phyloP scores from a whole-genome alignment of 2,113 vertebrate species.

The Laticauda laticaudata region DNA sequence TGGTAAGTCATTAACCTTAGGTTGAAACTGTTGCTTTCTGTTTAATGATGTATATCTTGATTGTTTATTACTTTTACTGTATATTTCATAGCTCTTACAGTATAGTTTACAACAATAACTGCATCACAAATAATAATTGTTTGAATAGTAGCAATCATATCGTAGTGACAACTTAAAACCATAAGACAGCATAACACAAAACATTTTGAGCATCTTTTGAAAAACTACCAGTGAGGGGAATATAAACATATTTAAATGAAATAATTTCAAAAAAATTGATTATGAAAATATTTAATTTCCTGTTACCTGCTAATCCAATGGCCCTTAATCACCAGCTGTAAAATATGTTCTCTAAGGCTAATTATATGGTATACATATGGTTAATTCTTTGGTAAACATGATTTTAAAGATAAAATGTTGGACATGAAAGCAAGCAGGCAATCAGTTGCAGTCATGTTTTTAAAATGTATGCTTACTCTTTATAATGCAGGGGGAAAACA shows the following conservation, averaged over 20 bases:
- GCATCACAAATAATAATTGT: background rate
- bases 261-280: background rate
- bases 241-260: background rate
- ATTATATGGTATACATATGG: background rate
- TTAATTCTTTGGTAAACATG: background rate
- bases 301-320: background rate
- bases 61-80: background rate
- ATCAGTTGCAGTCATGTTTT: background rate
- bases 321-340: background rate
- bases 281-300: background rate
- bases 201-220: background rate
- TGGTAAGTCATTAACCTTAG: constrained; percentile 75
- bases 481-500: background rate
- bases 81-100: background rate
- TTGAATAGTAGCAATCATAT: background rate
- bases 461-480: background rate
- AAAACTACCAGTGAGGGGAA: background rate
- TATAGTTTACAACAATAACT: background rate
- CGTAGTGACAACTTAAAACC: background rate
- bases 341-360: background rate
- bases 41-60: constrained; percentile 12
- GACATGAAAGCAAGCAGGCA: background rate
- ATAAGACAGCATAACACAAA: background rate
- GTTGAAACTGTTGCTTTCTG: background rate
- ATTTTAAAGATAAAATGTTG: background rate